phyloP scores from a whole-genome alignment of 2,888 invertebrate species.

The Scaptomyza reducta region DNA sequence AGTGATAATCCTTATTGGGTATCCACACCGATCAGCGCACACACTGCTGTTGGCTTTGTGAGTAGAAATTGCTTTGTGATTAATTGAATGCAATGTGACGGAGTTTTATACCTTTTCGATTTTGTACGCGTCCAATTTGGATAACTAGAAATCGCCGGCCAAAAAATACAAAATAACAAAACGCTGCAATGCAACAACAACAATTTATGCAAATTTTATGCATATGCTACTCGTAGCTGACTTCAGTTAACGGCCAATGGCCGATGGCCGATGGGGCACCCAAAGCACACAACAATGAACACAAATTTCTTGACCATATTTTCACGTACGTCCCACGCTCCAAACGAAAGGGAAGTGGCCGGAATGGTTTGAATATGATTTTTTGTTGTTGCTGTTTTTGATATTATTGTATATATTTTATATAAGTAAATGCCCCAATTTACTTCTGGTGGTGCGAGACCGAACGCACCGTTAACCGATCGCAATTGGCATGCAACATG shows the following conservation, averaged over 20 bases:
- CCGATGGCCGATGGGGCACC: slow-evolving; percentile 34
- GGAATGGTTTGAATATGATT: slow-evolving; percentile 63
- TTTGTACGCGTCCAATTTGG: slow-evolving; percentile 71
- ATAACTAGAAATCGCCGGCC: slow-evolving; percentile 69
- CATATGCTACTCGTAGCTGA: slow-evolving; percentile 48
- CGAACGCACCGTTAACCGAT: slow-evolving; percentile 58
- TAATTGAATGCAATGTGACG: slow-evolving; percentile 81
- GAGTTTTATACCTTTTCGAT: slow-evolving; percentile 81
- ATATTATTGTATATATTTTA: slow-evolving; percentile 54
- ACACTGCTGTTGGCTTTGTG: slow-evolving; percentile 79
- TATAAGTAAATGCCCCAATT: slow-evolving; percentile 78
- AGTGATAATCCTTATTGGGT: slow-evolving; percentile 59
- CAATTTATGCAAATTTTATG: slow-evolving; percentile 75
- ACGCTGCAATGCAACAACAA: slow-evolving; percentile 48
- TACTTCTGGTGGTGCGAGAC: slow-evolving; percentile 28
- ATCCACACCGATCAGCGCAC: slow-evolving; percentile 62
- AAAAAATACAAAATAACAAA: slow-evolving; percentile 33
- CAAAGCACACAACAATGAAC: slow-evolving; percentile 10
- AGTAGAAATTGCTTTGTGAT: slow-evolving; percentile 83
- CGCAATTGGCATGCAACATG: slow-evolving; percentile 74
- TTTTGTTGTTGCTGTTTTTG: slow-evolving; percentile 27
- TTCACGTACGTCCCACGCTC: slow-evolving; percentile 66
- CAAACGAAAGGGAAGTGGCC: slow-evolving; percentile 82
- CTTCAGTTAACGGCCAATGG: slow-evolving; percentile 14
- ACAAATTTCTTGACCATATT: slow-evolving; percentile 76